A percentile compares a stretch with the other conserved stretches of the same genome.
These are phyloP conservation scores for Perca flavescens DNA, from an alignment of 2,113 vertebrate genomes.

Conservation along the genomic window DNA sequence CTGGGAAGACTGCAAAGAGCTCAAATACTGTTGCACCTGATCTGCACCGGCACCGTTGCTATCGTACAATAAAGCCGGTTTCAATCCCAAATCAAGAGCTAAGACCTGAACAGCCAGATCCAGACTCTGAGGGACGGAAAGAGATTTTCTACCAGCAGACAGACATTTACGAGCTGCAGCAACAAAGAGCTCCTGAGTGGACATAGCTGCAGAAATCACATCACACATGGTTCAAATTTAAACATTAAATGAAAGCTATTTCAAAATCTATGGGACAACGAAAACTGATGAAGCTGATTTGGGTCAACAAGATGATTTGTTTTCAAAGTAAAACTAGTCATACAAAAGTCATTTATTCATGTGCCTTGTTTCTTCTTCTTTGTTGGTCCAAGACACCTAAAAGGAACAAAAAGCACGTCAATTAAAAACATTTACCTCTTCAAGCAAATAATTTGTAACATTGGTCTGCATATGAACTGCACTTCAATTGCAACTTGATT, in stretches of 20 bases:
- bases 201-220: conserved; percentile 47
- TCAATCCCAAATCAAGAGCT: conserved; percentile 88
- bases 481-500: neutral
- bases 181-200: conserved; percentile 75
- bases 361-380: conserved; percentile 45
- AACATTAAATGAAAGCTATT: neutral
- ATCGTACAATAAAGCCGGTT: conserved; percentile 91
- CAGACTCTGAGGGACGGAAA: conserved; percentile 77
- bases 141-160: conserved; percentile 72
- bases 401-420: neutral
- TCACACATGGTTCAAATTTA: neutral
- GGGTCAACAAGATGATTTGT: conserved; percentile 21
- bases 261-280: conserved; percentile 14
- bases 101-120: conserved; percentile 87
- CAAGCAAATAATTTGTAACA: neutral
- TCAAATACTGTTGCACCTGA: conserved; percentile 86
- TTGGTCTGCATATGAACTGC: neutral
- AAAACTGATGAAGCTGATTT: neutral
- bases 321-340: conserved; percentile 31
- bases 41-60: conserved; percentile 75
- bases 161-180: conserved; percentile 84
- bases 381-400: conserved; percentile 69
- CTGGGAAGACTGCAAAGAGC: conserved; percentile 76
- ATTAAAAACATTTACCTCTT: neutral
- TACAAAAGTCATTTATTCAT: conserved; percentile 1